phyloP scores from a whole-genome alignment of 2,888 invertebrate species.

The Hedychridium roseum region DNA sequence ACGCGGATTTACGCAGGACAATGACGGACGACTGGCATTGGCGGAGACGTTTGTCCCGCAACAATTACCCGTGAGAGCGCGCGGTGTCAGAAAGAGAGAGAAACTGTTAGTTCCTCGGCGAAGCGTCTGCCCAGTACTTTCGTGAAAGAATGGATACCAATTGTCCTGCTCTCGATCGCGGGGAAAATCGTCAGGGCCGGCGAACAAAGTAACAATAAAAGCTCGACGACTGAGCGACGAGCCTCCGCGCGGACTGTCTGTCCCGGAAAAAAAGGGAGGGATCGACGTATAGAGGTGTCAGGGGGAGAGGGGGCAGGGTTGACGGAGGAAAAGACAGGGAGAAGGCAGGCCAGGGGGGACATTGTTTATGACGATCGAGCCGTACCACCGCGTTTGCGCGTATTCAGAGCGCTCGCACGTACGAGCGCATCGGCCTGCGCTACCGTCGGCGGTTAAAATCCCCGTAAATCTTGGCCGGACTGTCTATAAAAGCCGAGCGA shows the following conservation, averaged over 20 bases:
- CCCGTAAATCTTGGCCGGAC: slow-evolving; percentile 48
- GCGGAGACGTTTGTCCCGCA: no score
- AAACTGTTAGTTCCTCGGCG: no score
- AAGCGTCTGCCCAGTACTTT: no score
- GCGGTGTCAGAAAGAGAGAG: no score
- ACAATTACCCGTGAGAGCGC: no score
- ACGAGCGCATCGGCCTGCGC: slow-evolving; percentile 22
- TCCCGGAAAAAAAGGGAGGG: no score
- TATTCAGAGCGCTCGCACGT: slow-evolving; percentile 3
- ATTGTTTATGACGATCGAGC: slow-evolving; percentile 32
- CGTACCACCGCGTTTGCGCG: slow-evolving; percentile 11
- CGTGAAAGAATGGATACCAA: no score
- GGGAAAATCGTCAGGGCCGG: no score
- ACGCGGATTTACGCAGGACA: no score
- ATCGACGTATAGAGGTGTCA: neutral
- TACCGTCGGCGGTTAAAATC: slow-evolving; percentile 45
- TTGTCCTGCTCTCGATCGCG: no score
- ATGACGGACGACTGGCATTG: no score
- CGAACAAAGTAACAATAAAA: slow-evolving; percentile 15
- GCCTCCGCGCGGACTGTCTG: slow-evolving; percentile 1
- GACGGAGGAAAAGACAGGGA: slow-evolving; percentile 9
- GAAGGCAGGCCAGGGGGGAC: neutral
- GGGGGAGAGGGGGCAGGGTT: neutral
- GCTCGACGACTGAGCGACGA: slow-evolving; percentile 6
- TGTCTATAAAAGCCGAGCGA: slow-evolving; percentile 55